Evolutionary conservation across 2,888 invertebrate genomes (phyloP).

Genomic region (Trissolcus brochymenae): DNA sequence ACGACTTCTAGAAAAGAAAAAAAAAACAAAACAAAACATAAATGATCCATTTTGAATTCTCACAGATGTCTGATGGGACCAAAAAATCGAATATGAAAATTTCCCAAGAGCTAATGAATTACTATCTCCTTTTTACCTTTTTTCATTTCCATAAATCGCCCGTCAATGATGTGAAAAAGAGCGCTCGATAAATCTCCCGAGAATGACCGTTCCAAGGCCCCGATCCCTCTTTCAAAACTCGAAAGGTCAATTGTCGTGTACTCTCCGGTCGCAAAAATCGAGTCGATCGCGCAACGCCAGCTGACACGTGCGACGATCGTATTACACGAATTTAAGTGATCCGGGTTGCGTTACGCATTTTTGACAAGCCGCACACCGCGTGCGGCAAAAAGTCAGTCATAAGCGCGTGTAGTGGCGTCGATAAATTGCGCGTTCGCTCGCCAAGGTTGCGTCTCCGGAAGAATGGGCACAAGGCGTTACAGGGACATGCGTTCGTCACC

Average conservation of each 20-base stretch:
- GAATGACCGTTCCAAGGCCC: slow-evolving; percentile 25
- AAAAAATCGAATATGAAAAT: slow-evolving; percentile 2
- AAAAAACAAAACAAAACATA: no score
- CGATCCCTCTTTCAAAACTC: slow-evolving; percentile 18
- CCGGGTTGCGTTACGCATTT: slow-evolving; percentile 29
- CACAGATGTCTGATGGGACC: not conserved
- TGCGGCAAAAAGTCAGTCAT: slow-evolving; percentile 19
- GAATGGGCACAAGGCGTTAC: slow-evolving; percentile 41
- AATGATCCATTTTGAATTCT: no score
- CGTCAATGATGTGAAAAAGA: slow-evolving; percentile 31
- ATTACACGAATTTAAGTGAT: slow-evolving; percentile 36
- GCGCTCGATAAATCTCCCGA: slow-evolving; percentile 25
- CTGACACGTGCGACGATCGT: slow-evolving; percentile 34
- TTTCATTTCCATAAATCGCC: slow-evolving; percentile 43
- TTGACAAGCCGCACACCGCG: slow-evolving; percentile 24
- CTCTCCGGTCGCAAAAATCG: slow-evolving; percentile 15
- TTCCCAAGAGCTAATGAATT: slow-evolving; percentile 25
- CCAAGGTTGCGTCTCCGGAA: slow-evolving; percentile 42
- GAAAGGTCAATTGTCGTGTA: slow-evolving; percentile 8
- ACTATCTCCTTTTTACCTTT: slow-evolving; percentile 17
- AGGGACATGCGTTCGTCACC: slow-evolving; percentile 39
- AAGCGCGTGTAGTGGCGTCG: slow-evolving; percentile 20
- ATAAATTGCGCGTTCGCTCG: slow-evolving; percentile 32
- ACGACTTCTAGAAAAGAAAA: no score
- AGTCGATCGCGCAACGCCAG: slow-evolving; percentile 21